phyloP scores from a whole-genome alignment of 2,888 invertebrate genomes.

The Zonitis immaculata region DNA sequence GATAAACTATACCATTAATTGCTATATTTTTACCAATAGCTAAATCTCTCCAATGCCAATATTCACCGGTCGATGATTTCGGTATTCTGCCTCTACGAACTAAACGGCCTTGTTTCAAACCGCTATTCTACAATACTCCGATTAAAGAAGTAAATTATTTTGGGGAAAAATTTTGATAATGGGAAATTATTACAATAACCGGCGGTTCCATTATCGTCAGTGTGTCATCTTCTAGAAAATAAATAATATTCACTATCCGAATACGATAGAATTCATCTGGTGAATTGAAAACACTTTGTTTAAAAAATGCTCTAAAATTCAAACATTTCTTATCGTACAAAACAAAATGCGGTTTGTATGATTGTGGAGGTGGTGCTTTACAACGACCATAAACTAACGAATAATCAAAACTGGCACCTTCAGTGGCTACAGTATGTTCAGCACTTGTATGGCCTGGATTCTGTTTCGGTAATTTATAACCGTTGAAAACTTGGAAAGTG shows the following conservation, averaged over 20 bases:
- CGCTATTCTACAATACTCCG: constrained; percentile 57
- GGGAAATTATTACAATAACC: constrained; percentile 58
- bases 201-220: constrained; percentile 75
- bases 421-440: constrained; percentile 53
- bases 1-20: constrained; percentile 76
- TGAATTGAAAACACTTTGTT: constrained; percentile 72
- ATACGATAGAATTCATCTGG: constrained; percentile 67
- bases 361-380: constrained; percentile 55
- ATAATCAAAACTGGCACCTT: constrained; percentile 60
- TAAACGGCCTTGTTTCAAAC: constrained; percentile 70
- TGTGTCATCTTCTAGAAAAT: constrained; percentile 81
- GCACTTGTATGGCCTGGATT: constrained; percentile 53
- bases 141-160: not conserved
- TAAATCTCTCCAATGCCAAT: constrained; percentile 84
- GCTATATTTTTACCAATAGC: constrained; percentile 73
- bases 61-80: constrained; percentile 60
- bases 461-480: constrained; percentile 59
- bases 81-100: constrained; percentile 69
- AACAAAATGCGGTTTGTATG: constrained; percentile 63
- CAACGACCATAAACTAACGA: constrained; percentile 66
- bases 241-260: constrained; percentile 74
- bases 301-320: constrained; percentile 77
- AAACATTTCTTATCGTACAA: constrained; percentile 72
- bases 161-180: not conserved
- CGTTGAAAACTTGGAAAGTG: constrained; percentile 63